These are phyloP conservation scores for Rhynchonema sp. DNA, from an alignment of 2,888 invertebrate genomes.

Conservation along the genomic window DNA sequence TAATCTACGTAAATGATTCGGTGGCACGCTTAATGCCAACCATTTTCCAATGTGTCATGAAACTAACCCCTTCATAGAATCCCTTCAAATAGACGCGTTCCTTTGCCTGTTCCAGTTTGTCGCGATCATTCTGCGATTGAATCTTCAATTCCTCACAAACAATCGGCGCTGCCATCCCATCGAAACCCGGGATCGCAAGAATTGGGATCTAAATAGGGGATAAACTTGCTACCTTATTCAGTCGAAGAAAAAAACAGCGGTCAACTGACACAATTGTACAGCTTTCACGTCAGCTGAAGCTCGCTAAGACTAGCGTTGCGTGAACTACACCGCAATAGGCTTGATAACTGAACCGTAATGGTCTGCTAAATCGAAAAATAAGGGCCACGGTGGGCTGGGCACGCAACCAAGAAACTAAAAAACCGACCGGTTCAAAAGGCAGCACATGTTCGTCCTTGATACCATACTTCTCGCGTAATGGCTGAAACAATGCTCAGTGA, in stretches of 20 bases:
- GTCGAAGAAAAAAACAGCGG: too few species aligned
- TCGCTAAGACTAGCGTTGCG: too few species aligned
- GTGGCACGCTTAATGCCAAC: neutral
- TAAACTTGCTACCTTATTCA: too few species aligned
- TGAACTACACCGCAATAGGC: too few species aligned
- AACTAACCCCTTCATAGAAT: constrained; percentile 50
- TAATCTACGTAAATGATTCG: too few species aligned
- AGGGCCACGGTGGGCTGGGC: too few species aligned
- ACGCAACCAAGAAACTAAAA: too few species aligned
- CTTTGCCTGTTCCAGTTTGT: constrained; percentile 79
- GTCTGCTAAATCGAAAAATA: too few species aligned
- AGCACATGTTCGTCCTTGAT: constrained; percentile 61
- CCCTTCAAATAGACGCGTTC: constrained; percentile 85
- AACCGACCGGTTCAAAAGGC: constrained; percentile 45
- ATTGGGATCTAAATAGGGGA: constrained; percentile 46
- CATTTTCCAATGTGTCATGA: neutral
- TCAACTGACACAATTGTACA: too few species aligned
- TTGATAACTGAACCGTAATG: too few species aligned
- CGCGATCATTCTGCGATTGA: constrained; percentile 83
- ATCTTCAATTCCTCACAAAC: constrained; percentile 75
- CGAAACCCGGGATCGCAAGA: constrained; percentile 71
- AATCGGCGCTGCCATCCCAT: constrained; percentile 60
- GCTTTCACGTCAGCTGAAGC: too few species aligned
- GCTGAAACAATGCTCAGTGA: constrained; percentile 31
- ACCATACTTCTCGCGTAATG: constrained; percentile 74